Percentiles rank a stretch among this genome's conserved stretches.
Conservation (phyloP, 2,797 vertebrate species). For the Amblyopsis hoosieri region DNA sequence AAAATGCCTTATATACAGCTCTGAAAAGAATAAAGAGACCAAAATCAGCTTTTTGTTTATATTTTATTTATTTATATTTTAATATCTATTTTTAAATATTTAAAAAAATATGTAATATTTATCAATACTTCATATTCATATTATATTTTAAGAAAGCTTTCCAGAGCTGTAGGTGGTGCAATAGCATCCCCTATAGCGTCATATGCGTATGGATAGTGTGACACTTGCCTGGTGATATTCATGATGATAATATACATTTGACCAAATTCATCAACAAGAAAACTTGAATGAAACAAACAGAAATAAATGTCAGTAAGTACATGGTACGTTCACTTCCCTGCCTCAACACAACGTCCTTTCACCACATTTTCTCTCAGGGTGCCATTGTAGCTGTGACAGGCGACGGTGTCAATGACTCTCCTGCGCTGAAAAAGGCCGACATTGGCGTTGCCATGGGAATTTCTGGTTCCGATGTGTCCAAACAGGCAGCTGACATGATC, state of each 20-base stretch:
- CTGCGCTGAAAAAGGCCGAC: conserved; percentile 91
- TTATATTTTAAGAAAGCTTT: too few relatives aligned
- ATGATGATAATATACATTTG: too few relatives aligned
- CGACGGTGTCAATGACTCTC: conserved; percentile 93
- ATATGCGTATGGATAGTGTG: too few relatives aligned
- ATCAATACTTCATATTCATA: too few relatives aligned
- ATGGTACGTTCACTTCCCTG: background rate
- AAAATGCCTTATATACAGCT: background rate
- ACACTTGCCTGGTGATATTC: too few relatives aligned
- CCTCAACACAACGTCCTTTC: background rate
- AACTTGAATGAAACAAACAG: background rate
- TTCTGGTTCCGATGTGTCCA: conserved; percentile 92
- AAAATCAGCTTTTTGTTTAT: background rate
- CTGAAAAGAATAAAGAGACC: too few relatives aligned
- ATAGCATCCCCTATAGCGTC: too few relatives aligned
- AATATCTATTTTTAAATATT: too few relatives aligned
- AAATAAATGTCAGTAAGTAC: background rate
- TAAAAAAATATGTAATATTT: too few relatives aligned
- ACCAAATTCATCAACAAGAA: background rate
- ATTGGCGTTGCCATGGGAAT: conserved; percentile 96
- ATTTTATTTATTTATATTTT: too few relatives aligned
- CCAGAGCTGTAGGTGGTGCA: too few relatives aligned
- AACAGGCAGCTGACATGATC: conserved; percentile 95
- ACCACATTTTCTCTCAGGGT: conserved; percentile 70
- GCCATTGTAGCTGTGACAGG: conserved; percentile 94